Percentiles rank a stretch among this genome's conserved stretches.
phyloP scores from a whole-genome alignment of 2,797 vertebrate genomes.

The Microcaecilia unicolor region DNA sequence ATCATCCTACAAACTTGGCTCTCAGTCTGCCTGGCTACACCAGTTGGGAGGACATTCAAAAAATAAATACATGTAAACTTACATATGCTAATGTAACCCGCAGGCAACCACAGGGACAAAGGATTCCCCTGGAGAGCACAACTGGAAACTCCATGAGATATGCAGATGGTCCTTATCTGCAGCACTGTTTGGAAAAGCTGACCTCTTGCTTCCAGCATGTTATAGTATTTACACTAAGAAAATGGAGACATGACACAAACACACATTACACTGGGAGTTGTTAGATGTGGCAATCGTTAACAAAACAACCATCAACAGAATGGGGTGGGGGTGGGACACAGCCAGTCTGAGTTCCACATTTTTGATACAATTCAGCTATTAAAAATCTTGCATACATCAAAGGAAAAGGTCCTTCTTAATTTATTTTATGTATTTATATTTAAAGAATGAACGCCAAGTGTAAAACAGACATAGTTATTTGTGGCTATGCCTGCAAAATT shows the following conservation, averaged over 20 bases:
- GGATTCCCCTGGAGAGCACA: constrained; percentile 23
- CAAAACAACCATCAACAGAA: constrained; percentile 6
- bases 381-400: no score
- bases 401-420: no score
- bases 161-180: constrained; percentile 36
- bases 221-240: background rate
- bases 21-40: no score
- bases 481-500: no score
- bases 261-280: background rate
- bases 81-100: background rate
- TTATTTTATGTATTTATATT: no score
- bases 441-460: no score
- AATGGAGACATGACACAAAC: background rate
- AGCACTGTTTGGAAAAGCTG: constrained; percentile 17
- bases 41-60: no score
- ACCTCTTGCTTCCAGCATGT: accelerated
- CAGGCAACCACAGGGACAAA: constrained; percentile 28
- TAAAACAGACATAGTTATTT: no score
- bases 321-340: no score
- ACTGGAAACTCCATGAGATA: constrained; percentile 18
- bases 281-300: constrained; percentile 7
- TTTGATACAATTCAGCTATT: background rate
- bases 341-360: background rate
- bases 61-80: no score
- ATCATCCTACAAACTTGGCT: no score